Percentiles rank a stretch among this genome's conserved stretches.
Evolutionary conservation across 1,140 invertebrate species (phyloP).

Genomic region (Sarcophaga peregrina): DNA sequence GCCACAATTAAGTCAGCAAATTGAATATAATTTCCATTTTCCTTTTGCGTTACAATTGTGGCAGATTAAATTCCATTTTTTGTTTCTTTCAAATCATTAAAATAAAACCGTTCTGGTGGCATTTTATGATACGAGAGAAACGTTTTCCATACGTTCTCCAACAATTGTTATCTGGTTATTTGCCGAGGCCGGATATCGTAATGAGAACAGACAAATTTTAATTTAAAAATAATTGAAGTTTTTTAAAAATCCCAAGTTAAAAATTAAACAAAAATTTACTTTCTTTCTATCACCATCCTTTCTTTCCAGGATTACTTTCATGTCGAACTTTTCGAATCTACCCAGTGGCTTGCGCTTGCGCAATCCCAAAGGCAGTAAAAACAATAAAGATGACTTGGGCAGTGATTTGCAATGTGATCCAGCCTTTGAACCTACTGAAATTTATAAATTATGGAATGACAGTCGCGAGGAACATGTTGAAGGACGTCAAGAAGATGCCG

Average conservation of each 20-base stretch:
- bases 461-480: constrained; percentile 78
- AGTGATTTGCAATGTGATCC: constrained; percentile 65
- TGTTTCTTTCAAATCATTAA: neutral
- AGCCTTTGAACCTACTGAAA: constrained; percentile 84
- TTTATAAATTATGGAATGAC: constrained; percentile 84
- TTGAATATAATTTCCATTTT: constrained; percentile 46
- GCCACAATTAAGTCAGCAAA: constrained; percentile 63
- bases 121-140: neutral
- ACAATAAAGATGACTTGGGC: constrained; percentile 67
- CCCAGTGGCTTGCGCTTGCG: constrained; percentile 69
- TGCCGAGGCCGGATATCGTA: too few species aligned
- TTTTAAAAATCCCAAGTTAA: too few species aligned
- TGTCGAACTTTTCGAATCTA: constrained; percentile 76
- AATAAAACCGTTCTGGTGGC: constrained; percentile 43
- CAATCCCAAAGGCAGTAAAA: constrained; percentile 55
- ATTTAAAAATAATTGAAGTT: too few species aligned
- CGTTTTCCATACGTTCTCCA: neutral
- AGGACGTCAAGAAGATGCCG: constrained; percentile 93
- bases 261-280: neutral
- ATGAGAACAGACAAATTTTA: neutral
- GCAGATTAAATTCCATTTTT: constrained; percentile 52
- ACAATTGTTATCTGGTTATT: neutral
- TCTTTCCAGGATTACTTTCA: constrained; percentile 69
- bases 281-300: neutral
- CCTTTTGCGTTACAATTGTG: constrained; percentile 62